Evolutionary conservation across 2,888 invertebrate genomes (phyloP).

Genomic region (Pseudococcus longispinus): DNA sequence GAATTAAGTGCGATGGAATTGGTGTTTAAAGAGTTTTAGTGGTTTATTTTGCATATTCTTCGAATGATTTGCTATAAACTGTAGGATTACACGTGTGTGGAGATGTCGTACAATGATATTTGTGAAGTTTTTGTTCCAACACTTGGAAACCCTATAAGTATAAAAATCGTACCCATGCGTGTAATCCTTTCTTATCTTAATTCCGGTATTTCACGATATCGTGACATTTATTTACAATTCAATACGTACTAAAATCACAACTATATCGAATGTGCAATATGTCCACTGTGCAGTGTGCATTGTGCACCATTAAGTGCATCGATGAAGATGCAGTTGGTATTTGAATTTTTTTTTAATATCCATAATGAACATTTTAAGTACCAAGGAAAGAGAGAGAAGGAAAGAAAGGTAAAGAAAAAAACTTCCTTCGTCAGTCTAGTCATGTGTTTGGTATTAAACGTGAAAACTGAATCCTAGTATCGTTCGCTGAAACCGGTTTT

Average conservation of each 20-base stretch:
- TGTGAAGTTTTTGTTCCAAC: not conserved
- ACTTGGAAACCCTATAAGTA: not conserved
- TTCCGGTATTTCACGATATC: conserved; percentile 51
- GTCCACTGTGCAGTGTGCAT: not conserved
- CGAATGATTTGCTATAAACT: no score
- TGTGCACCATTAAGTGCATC: no score
- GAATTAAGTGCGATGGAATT: not conserved
- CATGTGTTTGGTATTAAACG: conserved; percentile 10
- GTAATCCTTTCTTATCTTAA: conserved; percentile 53
- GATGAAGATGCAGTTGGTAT: not conserved
- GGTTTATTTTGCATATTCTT: not conserved
- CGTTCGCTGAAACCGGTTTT: conserved; percentile 15
- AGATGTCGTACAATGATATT: no score
- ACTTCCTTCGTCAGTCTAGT: not conserved
- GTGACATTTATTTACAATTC: conserved; percentile 54
- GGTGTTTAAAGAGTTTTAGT: not conserved
- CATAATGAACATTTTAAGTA: conserved; percentile 1
- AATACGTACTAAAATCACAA: conserved; percentile 12
- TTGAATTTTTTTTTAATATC: conserved; percentile 27
- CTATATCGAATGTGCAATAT: not conserved
- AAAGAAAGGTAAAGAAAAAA: not conserved
- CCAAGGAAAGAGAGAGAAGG: not conserved
- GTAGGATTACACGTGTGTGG: no score
- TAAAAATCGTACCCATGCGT: not conserved
- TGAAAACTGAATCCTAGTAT: conserved; percentile 22